Conservation (phyloP, 2,888 invertebrate species). For the Gastracanthus pulcherrimus region DNA sequence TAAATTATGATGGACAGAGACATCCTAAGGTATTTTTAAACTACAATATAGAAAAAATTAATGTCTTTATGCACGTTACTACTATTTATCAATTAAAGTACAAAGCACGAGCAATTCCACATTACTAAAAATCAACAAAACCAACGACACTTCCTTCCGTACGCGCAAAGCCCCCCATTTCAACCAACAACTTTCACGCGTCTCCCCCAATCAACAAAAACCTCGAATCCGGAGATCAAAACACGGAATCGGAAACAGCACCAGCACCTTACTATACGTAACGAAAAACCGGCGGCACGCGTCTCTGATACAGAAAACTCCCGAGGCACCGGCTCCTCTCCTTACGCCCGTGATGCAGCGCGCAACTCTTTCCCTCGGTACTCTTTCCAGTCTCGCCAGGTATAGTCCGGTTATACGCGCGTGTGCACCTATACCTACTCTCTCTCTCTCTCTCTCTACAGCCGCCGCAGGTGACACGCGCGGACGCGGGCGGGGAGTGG, state of each 20-base stretch:
- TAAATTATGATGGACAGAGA: too few relatives aligned
- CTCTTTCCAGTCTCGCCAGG: too few relatives aligned
- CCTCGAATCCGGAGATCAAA: background rate
- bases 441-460: slow-evolving; percentile 6
- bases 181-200: background rate
- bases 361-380: too few relatives aligned
- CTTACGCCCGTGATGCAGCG: slow-evolving; percentile 3
- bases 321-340: background rate
- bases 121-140: too few relatives aligned
- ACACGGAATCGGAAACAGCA: background rate
- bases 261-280: background rate
- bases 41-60: too few relatives aligned
- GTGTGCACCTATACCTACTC: background rate
- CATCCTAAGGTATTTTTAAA: too few relatives aligned
- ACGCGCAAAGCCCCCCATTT: background rate
- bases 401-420: too few relatives aligned
- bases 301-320: background rate
- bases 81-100: too few relatives aligned
- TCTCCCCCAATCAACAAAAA: background rate
- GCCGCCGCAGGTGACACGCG: slow-evolving; percentile 19
- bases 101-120: too few relatives aligned
- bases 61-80: too few relatives aligned
- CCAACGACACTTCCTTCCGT: too few relatives aligned
- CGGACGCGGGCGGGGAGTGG: background rate
- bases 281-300: slow-evolving; percentile 3